A percentile compares a stretch with the other conserved stretches of the same genome.
These are phyloP conservation scores for Pseudomyrmex flavicornis DNA, from an alignment of 1,140 invertebrate genomes.

Conservation along the genomic window DNA sequence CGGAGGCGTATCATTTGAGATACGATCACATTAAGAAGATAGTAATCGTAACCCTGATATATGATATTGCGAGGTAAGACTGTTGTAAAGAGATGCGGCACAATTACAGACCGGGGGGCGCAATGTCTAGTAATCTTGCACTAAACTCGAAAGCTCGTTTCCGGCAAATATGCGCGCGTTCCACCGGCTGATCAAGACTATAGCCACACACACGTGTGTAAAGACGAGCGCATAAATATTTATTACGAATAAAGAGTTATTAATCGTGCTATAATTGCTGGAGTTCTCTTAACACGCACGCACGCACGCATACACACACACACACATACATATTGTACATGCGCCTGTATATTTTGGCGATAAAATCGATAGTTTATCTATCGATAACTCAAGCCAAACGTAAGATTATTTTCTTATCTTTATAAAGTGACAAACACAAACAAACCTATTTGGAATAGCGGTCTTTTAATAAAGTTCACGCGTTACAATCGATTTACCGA, in stretches of 20 bases:
- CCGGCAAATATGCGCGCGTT: slow-evolving; percentile 28
- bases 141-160: slow-evolving; percentile 53
- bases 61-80: slow-evolving; percentile 41
- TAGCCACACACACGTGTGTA: neutral
- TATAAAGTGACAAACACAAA: too few species aligned
- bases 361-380: neutral
- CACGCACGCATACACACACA: too few species aligned
- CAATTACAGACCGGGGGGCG: slow-evolving; percentile 41
- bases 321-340: too few species aligned
- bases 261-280: slow-evolving; percentile 14
- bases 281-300: neutral
- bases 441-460: too few species aligned
- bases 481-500: too few species aligned
- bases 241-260: slow-evolving; percentile 44
- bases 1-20: neutral
- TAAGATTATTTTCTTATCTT: neutral
- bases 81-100: slow-evolving; percentile 30
- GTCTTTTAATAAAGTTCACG: too few species aligned
- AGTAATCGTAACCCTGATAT: slow-evolving; percentile 25
- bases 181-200: slow-evolving; percentile 33
- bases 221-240: slow-evolving; percentile 47
- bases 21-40: slow-evolving; percentile 17
- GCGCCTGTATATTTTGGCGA: too few species aligned
- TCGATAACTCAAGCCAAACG: neutral
- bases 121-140: slow-evolving; percentile 39